Evolutionary conservation across 2,888 invertebrate species (phyloP), one percentile per base, ranked within the genome.

Genomic region (Sabatieria punctata): DNA sequence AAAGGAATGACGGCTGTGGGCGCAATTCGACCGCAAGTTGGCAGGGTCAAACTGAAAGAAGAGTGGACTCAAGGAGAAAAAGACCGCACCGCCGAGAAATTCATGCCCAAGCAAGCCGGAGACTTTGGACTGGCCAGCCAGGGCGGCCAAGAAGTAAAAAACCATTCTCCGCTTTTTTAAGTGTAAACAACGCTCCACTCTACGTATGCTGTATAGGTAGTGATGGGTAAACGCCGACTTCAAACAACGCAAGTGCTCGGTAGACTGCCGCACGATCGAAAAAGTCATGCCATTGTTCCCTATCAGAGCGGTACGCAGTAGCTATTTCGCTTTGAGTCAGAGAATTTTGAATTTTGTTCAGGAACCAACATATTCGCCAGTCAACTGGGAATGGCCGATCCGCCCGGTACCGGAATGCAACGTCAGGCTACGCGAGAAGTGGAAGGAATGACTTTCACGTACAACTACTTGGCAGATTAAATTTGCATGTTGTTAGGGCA

Each of bases 311-410:
- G 11, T 4, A 19, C 23, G 39, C 39, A 21, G 43, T 43, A n/a
- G n/a, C n/a, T n/a, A n/a, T n/a, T n/a, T n/a, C n/a, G n/a, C n/a
- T n/a, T n/a, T n/a, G n/a, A n/a, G n/a, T n/a, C n/a, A n/a, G n/a
- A n/a, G n/a, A n/a, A n/a, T n/a, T n/a, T n/a, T 39, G 8, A 21
- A 39, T 8, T 13, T 24, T 6, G 37, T 15, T 37, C 6, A 21
- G 48, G 63, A 47, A 63, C 64, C 24, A 64, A 64, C 52, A 49
- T 60, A 40, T 64, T 60, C 53, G 61, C 63, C 35, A 61, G 58
- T 19, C 64, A 64, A 49, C 54, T 58, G 43, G 64, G 64, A 46
- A 63, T 63, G 64, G 49, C 49, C 21, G 57, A 56, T 8, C 58
- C 59, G 45, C 59, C 50, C 15, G 47, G 43, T 15, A 35, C 40